Evolutionary conservation across 2,888 invertebrate genomes (phyloP).

Genomic region (Reticulitermes lucifugus): DNA sequence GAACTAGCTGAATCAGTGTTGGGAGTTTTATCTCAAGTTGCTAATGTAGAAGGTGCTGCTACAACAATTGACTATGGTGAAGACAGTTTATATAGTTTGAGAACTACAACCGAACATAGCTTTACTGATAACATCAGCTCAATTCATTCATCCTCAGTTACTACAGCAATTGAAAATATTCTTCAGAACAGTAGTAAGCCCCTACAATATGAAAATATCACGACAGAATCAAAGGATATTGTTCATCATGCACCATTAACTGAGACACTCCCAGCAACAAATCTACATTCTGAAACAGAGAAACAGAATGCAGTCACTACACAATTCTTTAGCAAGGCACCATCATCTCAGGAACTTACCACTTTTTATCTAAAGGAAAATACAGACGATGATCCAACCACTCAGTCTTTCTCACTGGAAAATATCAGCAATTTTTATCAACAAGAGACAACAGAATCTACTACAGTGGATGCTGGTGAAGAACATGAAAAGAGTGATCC

Average conservation of each 20-base stretch:
- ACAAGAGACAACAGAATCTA: neutral
- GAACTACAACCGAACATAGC: neutral
- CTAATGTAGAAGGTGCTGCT: slow-evolving; percentile 40
- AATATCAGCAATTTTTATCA: neutral
- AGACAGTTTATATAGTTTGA: neutral
- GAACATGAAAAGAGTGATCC: neutral
- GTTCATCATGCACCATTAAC: neutral
- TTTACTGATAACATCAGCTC: neutral
- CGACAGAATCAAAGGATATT: neutral
- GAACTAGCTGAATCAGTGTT: slow-evolving; percentile 49
- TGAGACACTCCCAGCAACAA: neutral
- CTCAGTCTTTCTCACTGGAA: no score
- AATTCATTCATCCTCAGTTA: neutral
- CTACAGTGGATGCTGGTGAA: neutral
- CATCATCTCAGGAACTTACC: neutral
- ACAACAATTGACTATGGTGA: slow-evolving; percentile 39
- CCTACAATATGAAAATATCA: neutral
- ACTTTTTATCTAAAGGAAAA: neutral
- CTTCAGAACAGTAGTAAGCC: neutral
- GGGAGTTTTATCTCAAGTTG: slow-evolving; percentile 50
- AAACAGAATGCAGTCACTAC: neutral
- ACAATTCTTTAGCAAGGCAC: neutral
- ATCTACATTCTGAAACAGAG: neutral
- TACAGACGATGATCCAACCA: neutral
- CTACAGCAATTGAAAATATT: neutral